Percentiles rank a stretch among this genome's conserved stretches.
Evolutionary conservation across 2,888 invertebrate species (phyloP).

Genomic region (Brachyopa scutellaris): DNA sequence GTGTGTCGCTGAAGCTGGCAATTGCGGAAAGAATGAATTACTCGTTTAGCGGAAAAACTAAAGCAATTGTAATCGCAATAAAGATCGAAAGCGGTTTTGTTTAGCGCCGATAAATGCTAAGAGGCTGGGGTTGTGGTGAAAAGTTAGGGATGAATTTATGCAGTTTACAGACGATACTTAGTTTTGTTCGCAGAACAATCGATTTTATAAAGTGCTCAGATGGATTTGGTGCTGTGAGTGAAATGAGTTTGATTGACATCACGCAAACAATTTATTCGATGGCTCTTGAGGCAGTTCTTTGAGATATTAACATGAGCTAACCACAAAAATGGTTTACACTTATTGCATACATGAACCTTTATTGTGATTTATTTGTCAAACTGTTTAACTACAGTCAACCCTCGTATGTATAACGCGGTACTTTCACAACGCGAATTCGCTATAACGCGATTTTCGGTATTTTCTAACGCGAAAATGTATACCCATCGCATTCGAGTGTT

Average conservation of each 20-base stretch:
- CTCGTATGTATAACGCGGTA: too few species aligned
- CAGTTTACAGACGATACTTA: slow-evolving; percentile 20
- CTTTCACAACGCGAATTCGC: too few species aligned
- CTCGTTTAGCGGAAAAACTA: slow-evolving; percentile 16
- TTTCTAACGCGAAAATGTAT: too few species aligned
- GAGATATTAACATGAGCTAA: not conserved
- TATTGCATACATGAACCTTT: not conserved
- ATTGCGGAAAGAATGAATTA: slow-evolving; percentile 52
- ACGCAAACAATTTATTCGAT: slow-evolving; percentile 60
- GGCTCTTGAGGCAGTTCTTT: slow-evolving; percentile 28
- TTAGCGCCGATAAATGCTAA: slow-evolving; percentile 3
- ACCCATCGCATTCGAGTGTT: too few species aligned
- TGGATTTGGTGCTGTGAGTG: slow-evolving; percentile 26
- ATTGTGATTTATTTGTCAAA: not conserved
- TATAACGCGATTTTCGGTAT: too few species aligned
- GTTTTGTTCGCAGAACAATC: slow-evolving; percentile 41
- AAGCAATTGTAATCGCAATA: slow-evolving; percentile 19
- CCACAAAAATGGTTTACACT: not conserved
- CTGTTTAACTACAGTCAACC: not conserved
- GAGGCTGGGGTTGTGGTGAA: slow-evolving; percentile 1
- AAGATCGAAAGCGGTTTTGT: slow-evolving; percentile 26
- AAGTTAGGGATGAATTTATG: slow-evolving; percentile 41
- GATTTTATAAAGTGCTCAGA: slow-evolving; percentile 48
- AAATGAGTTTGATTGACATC: slow-evolving; percentile 64
- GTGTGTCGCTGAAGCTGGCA: slow-evolving; percentile 39